A percentile compares a stretch with the other conserved stretches of the same genome.
Evolutionary conservation across 1,140 invertebrate species (phyloP).

Genomic region (Solen grandis): DNA sequence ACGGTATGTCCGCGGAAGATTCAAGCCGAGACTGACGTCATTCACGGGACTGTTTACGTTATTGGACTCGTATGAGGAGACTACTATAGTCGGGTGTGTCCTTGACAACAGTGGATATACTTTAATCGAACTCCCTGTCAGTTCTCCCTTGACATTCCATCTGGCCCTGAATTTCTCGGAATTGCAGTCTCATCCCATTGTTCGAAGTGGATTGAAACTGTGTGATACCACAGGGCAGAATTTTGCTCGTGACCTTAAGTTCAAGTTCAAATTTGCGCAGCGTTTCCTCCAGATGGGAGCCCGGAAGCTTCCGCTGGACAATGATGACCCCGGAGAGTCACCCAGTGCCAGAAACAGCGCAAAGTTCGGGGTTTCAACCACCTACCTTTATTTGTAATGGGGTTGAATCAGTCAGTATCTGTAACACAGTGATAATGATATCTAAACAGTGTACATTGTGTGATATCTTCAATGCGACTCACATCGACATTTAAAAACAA

Average conservation of each 20-base stretch:
- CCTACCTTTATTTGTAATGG: conserved; percentile 58
- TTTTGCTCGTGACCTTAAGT: conserved; percentile 61
- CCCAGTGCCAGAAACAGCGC: conserved; percentile 60
- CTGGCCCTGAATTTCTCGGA: conserved; percentile 60
- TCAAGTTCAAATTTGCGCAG: conserved; percentile 67
- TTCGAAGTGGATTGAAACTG: conserved; percentile 47
- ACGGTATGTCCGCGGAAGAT: conserved; percentile 57
- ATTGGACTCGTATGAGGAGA: conserved; percentile 64
- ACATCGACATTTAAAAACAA: no score
- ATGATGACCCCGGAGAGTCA: conserved; percentile 55
- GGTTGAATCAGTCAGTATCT: no score
- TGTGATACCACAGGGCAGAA: conserved; percentile 36
- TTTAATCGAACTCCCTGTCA: conserved; percentile 59
- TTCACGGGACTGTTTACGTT: conserved; percentile 62
- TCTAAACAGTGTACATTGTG: no score
- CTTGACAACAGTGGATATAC: conserved; percentile 49
- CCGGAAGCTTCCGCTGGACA: conserved; percentile 17
- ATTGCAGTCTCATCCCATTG: conserved; percentile 46
- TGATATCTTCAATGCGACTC: no score
- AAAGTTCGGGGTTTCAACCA: conserved; percentile 54
- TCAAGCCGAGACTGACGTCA: conserved; percentile 47
- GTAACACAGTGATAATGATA: no score
- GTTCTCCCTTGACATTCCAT: conserved; percentile 61
- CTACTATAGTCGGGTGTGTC: conserved; percentile 58
- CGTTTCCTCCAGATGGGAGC: conserved; percentile 32